phyloP scores from a whole-genome alignment of 2,888 invertebrate genomes.

The Dryocosmus kuriphilus region DNA sequence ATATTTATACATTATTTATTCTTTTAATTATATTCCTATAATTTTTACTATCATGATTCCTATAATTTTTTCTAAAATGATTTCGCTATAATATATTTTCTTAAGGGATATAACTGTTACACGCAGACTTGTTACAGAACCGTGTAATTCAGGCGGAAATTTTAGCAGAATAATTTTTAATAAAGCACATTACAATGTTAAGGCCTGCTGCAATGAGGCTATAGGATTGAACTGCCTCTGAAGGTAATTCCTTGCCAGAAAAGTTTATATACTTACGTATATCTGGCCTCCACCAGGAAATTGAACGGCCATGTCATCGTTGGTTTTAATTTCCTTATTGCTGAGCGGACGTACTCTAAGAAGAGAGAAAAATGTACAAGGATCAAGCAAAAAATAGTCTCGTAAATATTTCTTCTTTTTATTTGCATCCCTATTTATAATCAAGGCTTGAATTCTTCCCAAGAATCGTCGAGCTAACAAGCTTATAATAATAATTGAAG shows the following conservation, averaged over 20 bases:
- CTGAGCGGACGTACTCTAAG: conserved; percentile 90
- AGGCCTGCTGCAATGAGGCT: not conserved
- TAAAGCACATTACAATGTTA: not conserved
- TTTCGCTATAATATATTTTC: too few species aligned
- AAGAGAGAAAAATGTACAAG: conserved; percentile 32
- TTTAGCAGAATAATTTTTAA: too few species aligned
- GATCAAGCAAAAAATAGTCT: conserved; percentile 12
- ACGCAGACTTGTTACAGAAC: too few species aligned
- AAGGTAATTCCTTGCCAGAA: conserved; percentile 9
- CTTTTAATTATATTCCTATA: too few species aligned
- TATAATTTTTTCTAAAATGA: too few species aligned
- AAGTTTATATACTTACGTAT: conserved; percentile 79
- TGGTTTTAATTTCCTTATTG: conserved; percentile 85
- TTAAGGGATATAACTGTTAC: too few species aligned
- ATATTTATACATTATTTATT: too few species aligned
- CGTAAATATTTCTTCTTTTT: not conserved
- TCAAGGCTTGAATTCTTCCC: conserved; percentile 7
- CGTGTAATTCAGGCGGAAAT: too few species aligned
- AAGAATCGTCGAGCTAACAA: not conserved
- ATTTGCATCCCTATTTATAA: not conserved
- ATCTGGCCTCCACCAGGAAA: conserved; percentile 96
- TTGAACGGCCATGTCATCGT: conserved; percentile 85
- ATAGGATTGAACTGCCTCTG: not conserved
- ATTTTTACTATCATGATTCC: too few species aligned
- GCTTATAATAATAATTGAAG: conserved; percentile 2